Base-by-base conservation (phyloP, 1,140 invertebrate genomes). In the Heliconius himera region DNA sequence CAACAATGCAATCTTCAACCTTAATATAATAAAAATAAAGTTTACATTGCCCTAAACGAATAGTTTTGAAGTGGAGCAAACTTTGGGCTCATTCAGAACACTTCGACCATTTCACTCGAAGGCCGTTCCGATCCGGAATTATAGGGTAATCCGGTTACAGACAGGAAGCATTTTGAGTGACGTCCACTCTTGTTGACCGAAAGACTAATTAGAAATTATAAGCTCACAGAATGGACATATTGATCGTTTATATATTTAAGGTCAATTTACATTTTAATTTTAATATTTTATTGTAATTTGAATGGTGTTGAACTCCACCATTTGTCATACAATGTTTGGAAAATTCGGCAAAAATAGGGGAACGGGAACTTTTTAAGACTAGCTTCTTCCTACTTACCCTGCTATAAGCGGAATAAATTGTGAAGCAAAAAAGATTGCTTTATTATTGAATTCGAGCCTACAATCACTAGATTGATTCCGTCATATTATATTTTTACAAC, bases 41-140 rank as follows among this genome's bases (percentile, higher is more conserved):
- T 16, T 26, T 13, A 66, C 5, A 29, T 26, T 66, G 20, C 22
- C 16, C 13, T 66, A 16, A 16, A 66, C 3, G 3, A 29, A 66
- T 66, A 66, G 60, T 66, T 66, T 66, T 29, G 60, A 66, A 66
- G 60, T 66, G 13, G 60, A 66, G 26, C 36, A 73, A 73, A 38
- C 72, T 41, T 46, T 22, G 29, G 4, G 46, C 72, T 46, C 41
- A 73, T 56, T 22, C 54, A 66, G 60, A 66, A 66, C 13, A 46
- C 72, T 73, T 73, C 22, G 41, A 20, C 18, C 76, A 71, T 49
- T 51, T 49, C 70, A n/a, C 49, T 72, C 70, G 70, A 77, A 71
- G 76, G 70, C 70, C 46, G 70, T 71, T 54, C 70, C 51, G 76
- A 77, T 72, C 70, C 76, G 76, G 76, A 77, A 77, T 77, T 77